Conservation (phyloP, 2,797 vertebrate species). For the Onychomys arenicola region DNA sequence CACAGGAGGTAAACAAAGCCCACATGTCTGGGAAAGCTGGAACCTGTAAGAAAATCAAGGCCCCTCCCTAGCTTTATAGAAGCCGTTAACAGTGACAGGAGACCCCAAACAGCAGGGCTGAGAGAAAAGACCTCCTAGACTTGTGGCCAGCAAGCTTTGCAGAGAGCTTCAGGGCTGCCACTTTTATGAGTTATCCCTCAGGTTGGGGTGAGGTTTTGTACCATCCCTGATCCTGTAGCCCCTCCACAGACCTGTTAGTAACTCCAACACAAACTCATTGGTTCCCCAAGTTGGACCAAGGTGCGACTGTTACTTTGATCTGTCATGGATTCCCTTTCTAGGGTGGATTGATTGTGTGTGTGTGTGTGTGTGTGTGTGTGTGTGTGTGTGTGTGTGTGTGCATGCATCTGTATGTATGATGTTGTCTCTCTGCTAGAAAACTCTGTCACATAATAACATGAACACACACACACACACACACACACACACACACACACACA, state of each 20-base stretch:
- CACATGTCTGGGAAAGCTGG: neutral
- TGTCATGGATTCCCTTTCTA: neutral
- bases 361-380: neutral
- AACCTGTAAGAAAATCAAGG: neutral
- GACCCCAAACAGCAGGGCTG: neutral
- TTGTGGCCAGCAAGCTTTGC: neutral
- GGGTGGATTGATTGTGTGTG: neutral
- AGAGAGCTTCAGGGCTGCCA: neutral
- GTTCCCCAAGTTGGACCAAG: neutral
- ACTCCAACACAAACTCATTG: neutral
- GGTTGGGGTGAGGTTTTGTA: neutral
- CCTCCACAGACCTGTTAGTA: neutral
- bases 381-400: neutral
- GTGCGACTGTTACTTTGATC: neutral
- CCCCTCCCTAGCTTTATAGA: neutral
- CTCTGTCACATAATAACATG: no score
- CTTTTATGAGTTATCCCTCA: neutral
- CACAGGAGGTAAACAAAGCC: neutral
- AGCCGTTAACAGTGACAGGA: neutral
- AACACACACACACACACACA: neutral
- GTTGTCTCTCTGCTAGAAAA: no score
- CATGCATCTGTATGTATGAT: no score
- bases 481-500: neutral
- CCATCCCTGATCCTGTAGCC: neutral
- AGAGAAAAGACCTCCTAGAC: neutral